Percentiles rank a stretch among this genome's conserved stretches.
Evolutionary conservation across 1,140 invertebrate species (phyloP).

Genomic region (Heliconius eleuchia): DNA sequence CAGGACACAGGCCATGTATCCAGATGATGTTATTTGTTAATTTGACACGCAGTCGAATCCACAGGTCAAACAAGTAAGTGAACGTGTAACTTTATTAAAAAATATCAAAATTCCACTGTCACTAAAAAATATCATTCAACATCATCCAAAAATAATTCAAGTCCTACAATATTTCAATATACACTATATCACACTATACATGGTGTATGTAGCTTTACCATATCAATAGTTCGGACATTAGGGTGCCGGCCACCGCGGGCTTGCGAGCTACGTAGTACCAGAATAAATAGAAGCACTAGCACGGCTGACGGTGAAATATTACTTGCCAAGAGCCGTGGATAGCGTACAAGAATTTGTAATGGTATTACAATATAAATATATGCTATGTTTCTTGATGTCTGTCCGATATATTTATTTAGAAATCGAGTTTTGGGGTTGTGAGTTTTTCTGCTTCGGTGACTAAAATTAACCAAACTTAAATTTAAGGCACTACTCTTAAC

Average conservation of each 20-base stretch:
- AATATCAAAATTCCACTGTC: too few species aligned
- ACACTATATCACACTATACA: neutral
- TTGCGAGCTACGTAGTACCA: conserved; percentile 7
- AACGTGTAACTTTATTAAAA: too few species aligned
- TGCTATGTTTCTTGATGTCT: neutral
- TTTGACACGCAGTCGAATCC: too few species aligned
- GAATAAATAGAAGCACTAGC: conserved; percentile 52
- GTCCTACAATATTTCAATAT: neutral
- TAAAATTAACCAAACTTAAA: too few species aligned
- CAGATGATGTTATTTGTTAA: too few species aligned
- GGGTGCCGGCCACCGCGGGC: conserved; percentile 3
- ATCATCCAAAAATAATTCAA: neutral
- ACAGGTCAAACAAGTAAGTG: too few species aligned
- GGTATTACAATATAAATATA: conserved; percentile 3
- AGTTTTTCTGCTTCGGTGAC: too few species aligned
- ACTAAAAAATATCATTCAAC: too few species aligned
- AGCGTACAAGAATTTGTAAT: conserved; percentile 22
- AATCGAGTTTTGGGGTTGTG: too few species aligned
- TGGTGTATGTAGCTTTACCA: neutral
- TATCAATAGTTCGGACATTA: conserved; percentile 14
- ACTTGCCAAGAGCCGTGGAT: conserved; percentile 37
- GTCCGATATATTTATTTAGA: too few species aligned
- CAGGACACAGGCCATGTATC: too few species aligned
- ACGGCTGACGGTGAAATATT: conserved; percentile 44
- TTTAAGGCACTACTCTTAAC: too few species aligned